Base-by-base conservation (phyloP, 2,888 invertebrate species). In the Drosophila melanosoma region DNA sequence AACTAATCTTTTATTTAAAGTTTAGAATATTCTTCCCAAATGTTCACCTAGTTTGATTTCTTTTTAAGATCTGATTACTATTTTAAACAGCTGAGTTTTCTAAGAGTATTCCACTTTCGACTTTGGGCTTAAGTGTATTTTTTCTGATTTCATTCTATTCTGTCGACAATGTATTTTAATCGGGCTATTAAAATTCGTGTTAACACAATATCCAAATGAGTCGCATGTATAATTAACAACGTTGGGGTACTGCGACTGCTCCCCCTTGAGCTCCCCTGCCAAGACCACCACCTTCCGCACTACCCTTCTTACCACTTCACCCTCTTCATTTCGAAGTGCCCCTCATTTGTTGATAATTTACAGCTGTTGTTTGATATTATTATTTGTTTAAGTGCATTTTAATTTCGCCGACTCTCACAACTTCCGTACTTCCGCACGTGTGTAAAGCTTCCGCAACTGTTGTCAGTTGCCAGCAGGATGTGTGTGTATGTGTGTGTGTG, bases 121-220 rank as follows among this genome's bases (percentile, higher is more conserved):
- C 48, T 1, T 26, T 26, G 23, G 35, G n/a, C n/a, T 52, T 20
- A 8, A 17, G 36, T 32, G 35, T 32, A 12, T 20, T 42, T 12
- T 15, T 45, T 36, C 29, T 29, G 6, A 20, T 29, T 58, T 53
- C 23, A 33, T 53, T 45, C 42, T 45, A 58, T 60, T 40, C 54
- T 63, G 48, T 74, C 45, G 56, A 59, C 60, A 68, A 69, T 81
- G 79, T 72, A 74, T 69, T 81, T 76, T 84, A 79, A 89, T 87
- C 80, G 78, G 85, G 86, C 70, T 85, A 87, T 86, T 87, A 82
- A 89, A 87, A 80, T 75, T 75, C 85, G 84, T 85, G 79, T 89
- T 89, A 88, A 79, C 82, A 76, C 79, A 68, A 71, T 45, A 74
- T 70, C 57, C 65, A 78, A 75, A 73, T 73, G 70, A 58, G 60